Base-by-base conservation (phyloP, 2,113 vertebrate species). In the Ptilorrhoa leucosticta region DNA sequence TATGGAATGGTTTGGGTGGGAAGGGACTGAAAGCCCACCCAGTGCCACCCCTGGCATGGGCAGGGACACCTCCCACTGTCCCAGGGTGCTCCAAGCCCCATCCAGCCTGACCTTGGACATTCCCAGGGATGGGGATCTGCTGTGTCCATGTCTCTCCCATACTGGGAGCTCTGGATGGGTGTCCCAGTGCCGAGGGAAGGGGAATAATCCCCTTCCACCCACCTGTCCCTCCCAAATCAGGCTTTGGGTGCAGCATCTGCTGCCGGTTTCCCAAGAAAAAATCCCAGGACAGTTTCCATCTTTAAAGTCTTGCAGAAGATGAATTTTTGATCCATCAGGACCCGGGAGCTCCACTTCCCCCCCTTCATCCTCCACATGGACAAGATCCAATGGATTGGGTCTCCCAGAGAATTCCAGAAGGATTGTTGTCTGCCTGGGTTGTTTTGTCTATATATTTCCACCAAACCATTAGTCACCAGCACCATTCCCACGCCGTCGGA, bases 341-440 rank as follows among this genome's bases (percentile, higher is more conserved):
- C 12, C 60, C 13, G 5, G 47, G 48, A 77, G 37, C 40, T 83
- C 68, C 4, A 10, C 77, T 78, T 44, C 56, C 6, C n/a, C 5
- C 40, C 53, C 7, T 37, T 20, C 40, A 15, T 4, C 48, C 5
- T n/a, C 53, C 1, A 0, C 44, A 3, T 0, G 12, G 14, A 7
- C 4, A 1, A 33, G 28, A 58, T 1, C 47, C 65, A 2, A 56
- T 1, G 26, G 84, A 21, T 17, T 35, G 15, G 42, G 42, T 15
- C 47, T 58, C 33, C 2, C n/a, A 14, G 60, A 39, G 39, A 22
- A 17, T 75, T 70, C 96, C 50, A 48, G 88, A n/a, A 14, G 71
- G 54, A 54, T 15, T 7, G 7, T 16, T 60, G 50, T 4, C 68
- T 65, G 71, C 50, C 68, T 2, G 56, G 78, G 48, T 30, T 76